phyloP scores from a whole-genome alignment of 2,797 vertebrate genomes.

The Pachyuromys duprasi region DNA sequence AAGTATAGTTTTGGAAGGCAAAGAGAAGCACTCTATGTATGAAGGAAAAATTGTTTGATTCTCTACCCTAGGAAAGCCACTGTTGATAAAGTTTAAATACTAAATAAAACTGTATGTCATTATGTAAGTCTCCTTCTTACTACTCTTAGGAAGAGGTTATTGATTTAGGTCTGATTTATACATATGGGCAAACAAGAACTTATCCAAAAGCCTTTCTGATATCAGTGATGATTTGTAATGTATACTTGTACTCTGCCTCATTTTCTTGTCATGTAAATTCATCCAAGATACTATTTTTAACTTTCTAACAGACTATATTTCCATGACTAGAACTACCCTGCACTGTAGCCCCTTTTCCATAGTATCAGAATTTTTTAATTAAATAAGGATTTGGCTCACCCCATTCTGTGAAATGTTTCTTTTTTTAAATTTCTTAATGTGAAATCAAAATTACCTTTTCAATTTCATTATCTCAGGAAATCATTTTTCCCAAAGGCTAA shows the following conservation, averaged over 20 bases:
- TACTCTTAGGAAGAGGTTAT: neutral
- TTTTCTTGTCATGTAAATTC: neutral
- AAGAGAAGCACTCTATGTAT: neutral
- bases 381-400: conserved; percentile 28
- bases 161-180: conserved; percentile 21
- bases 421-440: conserved; percentile 40
- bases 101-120: neutral
- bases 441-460: conserved; percentile 49
- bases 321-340: neutral
- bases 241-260: neutral
- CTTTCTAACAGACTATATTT: conserved; percentile 16
- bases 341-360: neutral
- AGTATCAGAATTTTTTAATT: neutral
- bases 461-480: conserved; percentile 38
- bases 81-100: neutral
- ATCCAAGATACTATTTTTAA: neutral
- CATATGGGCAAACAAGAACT: neutral
- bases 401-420: conserved; percentile 31
- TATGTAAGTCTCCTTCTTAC: neutral
- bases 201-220: neutral
- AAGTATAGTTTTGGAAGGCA: neutral
- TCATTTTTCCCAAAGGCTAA: neutral
- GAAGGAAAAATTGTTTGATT: neutral
- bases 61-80: neutral
- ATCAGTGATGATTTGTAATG: neutral